Conservation (phyloP, 1,140 invertebrate species). For the Trissolcus basalis region DNA sequence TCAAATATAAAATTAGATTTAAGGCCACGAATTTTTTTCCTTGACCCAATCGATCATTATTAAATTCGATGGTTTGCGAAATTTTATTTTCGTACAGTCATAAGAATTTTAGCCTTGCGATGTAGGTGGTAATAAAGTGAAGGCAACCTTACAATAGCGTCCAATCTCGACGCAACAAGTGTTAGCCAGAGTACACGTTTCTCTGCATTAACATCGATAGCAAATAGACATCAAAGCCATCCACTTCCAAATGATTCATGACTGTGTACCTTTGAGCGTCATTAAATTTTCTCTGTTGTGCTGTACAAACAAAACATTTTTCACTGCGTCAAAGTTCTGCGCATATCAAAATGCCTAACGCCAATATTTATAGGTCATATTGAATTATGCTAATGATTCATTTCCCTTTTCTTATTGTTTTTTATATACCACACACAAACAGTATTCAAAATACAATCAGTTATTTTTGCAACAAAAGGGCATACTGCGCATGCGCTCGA, state of each 20-base stretch:
- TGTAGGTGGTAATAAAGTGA: conserved; percentile 52
- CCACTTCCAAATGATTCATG: conserved; percentile 33
- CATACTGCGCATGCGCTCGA: no score
- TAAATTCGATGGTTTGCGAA: background rate
- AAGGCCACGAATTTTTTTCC: no score
- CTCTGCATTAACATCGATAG: conserved; percentile 25
- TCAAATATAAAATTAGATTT: background rate
- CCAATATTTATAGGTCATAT: background rate
- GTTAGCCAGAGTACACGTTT: conserved; percentile 31
- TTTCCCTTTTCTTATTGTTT: background rate
- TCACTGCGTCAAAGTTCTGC: no score
- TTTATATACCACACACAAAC: no score
- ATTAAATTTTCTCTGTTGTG: conserved; percentile 12
- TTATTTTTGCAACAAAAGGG: no score
- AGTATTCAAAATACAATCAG: no score
- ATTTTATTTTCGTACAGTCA: background rate
- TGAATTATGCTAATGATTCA: conserved; percentile 3
- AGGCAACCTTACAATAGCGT: conserved; percentile 47
- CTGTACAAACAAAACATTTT: no score
- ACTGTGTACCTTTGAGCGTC: conserved; percentile 3
- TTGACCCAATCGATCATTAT: no score
- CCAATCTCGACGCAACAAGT: conserved; percentile 45
- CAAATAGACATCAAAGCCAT: conserved; percentile 26
- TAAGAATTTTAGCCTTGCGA: conserved; percentile 15
- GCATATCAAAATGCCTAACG: no score